These are phyloP conservation scores for Acanthaster planci DNA, from an alignment of 35 echinoderm and acorn worm species.

Conservation along the genomic window DNA sequence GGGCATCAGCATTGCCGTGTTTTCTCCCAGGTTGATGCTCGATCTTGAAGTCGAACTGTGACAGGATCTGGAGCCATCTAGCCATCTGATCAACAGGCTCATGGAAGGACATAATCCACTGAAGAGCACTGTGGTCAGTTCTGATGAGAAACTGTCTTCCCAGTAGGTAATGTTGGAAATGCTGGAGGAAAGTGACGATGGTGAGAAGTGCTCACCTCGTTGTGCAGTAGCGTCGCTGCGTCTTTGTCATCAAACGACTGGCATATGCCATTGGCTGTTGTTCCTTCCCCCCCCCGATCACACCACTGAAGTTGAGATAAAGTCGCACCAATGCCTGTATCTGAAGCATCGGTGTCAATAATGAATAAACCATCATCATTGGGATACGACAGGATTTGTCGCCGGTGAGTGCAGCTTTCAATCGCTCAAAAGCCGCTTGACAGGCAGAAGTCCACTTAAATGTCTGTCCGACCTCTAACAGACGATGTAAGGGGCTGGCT, in stretches of 20 bases:
- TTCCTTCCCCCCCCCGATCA: constrained; percentile 27
- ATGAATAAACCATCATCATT: too few species aligned
- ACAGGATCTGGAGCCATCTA: constrained; percentile 52
- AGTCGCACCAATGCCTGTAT: too few species aligned
- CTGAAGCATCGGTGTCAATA: too few species aligned
- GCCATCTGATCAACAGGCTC: constrained; percentile 51
- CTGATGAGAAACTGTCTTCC: constrained; percentile 58
- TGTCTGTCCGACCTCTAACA: constrained; percentile 19
- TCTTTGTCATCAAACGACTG: constrained; percentile 50
- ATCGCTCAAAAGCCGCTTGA: constrained; percentile 43
- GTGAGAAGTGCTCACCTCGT: constrained; percentile 57
- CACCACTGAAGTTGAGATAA: constrained; percentile 62
- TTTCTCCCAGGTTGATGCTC: constrained; percentile 28
- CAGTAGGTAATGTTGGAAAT: constrained; percentile 65
- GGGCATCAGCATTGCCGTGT: constrained; percentile 53
- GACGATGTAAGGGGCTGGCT: constrained; percentile 43
- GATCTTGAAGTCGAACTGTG: constrained; percentile 36
- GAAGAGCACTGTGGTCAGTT: constrained; percentile 60
- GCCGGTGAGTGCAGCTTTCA: constrained; percentile 27
- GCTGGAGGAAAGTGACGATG: constrained; percentile 28
- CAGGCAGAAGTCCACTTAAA: constrained; percentile 47
- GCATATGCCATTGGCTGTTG: constrained; percentile 58
- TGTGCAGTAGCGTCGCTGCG: constrained; percentile 60
- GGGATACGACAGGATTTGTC: constrained; percentile 28
- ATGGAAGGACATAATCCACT: constrained; percentile 66